A percentile compares a stretch with the other conserved stretches of the same genome.
These are phyloP conservation scores for Penelope pileata DNA, from an alignment of 2,113 vertebrate species.

Conservation along the genomic window DNA sequence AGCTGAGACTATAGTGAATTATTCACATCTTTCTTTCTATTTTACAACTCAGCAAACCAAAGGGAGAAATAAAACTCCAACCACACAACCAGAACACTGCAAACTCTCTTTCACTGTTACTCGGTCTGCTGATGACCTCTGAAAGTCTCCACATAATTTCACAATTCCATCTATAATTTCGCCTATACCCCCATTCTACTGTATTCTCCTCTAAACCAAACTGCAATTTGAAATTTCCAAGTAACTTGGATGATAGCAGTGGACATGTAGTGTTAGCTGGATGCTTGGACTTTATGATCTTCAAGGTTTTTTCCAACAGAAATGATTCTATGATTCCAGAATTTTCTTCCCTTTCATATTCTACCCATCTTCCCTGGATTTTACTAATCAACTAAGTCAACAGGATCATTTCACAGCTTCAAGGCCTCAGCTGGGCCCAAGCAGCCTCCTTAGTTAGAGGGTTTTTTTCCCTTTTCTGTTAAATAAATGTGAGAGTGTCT, in stretches of 20 bases:
- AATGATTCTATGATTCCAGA: background rate
- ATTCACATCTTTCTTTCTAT: conserved; percentile 1
- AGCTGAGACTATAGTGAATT: background rate
- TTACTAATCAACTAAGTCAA: background rate
- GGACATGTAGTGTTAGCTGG: background rate
- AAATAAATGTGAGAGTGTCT: background rate
- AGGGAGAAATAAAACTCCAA: background rate
- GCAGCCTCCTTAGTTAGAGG: background rate
- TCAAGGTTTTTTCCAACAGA: background rate
- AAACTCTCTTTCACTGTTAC: background rate
- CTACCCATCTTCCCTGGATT: background rate
- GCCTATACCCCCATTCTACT: background rate
- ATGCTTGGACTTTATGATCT: background rate
- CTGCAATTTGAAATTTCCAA: background rate
- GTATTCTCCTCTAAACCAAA: background rate
- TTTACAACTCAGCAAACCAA: background rate
- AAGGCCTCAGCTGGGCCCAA: background rate
- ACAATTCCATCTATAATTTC: background rate
- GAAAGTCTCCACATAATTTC: background rate
- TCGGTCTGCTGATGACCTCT: background rate
- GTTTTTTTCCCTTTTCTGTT: background rate
- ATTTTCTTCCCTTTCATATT: background rate
- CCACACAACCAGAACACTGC: background rate
- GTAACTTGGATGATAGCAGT: background rate
- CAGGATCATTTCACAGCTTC: background rate